These are phyloP conservation scores for Hirtodrosophila histrioides DNA, from an alignment of 2,888 invertebrate species.

Conservation along the genomic window DNA sequence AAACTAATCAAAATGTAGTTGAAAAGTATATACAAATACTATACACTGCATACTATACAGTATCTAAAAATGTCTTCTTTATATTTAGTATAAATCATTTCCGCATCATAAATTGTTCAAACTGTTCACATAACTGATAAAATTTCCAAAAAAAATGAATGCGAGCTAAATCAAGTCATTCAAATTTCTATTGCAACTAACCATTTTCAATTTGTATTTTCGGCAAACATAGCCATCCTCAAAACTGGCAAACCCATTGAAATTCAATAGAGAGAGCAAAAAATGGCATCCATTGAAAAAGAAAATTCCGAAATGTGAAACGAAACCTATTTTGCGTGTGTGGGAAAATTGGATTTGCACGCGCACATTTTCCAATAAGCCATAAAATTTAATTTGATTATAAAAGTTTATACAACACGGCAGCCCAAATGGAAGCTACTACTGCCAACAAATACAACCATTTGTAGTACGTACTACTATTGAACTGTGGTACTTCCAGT, in stretches of 20 bases:
- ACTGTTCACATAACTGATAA: background rate
- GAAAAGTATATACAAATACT: no score
- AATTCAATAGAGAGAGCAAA: conserved; percentile 12
- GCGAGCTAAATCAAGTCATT: conserved; percentile 7
- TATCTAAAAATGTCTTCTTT: no score
- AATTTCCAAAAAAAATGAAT: background rate
- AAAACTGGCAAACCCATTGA: conserved; percentile 5
- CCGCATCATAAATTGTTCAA: no score
- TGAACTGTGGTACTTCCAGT: conserved; percentile 6
- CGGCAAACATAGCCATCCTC: conserved; percentile 2
- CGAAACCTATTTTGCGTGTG: conserved; percentile 26
- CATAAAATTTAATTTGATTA: conserved; percentile 78
- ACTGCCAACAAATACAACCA: conserved; percentile 30
- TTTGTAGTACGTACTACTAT: conserved; percentile 4
- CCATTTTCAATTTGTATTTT: conserved; percentile 36
- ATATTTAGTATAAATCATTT: no score
- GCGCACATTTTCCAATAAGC: conserved; percentile 76
- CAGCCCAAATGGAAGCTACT: conserved; percentile 26
- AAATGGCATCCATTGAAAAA: conserved; percentile 22
- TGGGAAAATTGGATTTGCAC: conserved; percentile 75
- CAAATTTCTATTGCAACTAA: conserved; percentile 8
- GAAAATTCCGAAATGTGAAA: conserved; percentile 22
- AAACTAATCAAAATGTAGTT: no score
- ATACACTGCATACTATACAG: no score
- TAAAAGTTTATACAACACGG: conserved; percentile 74